These are phyloP conservation scores for Hiodon tergisus DNA, from an alignment of 2,113 vertebrate species.

Conservation along the genomic window DNA sequence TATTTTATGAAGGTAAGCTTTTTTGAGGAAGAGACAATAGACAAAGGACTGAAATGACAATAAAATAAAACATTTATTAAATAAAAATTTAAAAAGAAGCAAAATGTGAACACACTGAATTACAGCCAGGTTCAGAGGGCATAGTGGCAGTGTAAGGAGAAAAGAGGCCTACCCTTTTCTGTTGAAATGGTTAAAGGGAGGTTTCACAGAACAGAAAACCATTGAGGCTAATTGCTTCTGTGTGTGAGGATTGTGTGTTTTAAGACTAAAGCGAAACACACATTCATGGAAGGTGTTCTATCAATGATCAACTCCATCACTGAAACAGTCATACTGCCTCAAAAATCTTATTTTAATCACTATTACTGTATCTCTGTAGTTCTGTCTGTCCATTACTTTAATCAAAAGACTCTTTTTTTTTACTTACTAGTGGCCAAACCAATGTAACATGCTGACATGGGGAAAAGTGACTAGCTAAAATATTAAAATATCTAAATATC, in stretches of 20 bases:
- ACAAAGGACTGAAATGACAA: neutral
- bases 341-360: conserved; percentile 23
- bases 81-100: neutral
- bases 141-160: neutral
- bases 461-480: neutral
- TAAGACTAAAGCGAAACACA: conserved; percentile 16
- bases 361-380: conserved; percentile 3
- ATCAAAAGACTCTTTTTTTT: too few relatives aligned
- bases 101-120: conserved; percentile 4
- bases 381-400: conserved; percentile 14
- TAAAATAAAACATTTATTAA: neutral
- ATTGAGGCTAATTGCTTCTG: neutral
- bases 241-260: neutral
- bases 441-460: conserved; percentile 10
- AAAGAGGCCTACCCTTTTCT: neutral
- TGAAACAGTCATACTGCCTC: conserved; percentile 36
- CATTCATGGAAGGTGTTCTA: conserved; percentile 6
- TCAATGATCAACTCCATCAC: conserved; percentile 31
- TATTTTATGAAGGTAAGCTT: neutral
- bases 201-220: neutral
- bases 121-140: conserved; percentile 2
- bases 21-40: neutral
- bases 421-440: neutral
- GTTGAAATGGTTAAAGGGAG: neutral
- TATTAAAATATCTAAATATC: neutral